Evolutionary conservation across 2,113 vertebrate species (phyloP).

Genomic region (Hippoglossus stenolepis): DNA sequence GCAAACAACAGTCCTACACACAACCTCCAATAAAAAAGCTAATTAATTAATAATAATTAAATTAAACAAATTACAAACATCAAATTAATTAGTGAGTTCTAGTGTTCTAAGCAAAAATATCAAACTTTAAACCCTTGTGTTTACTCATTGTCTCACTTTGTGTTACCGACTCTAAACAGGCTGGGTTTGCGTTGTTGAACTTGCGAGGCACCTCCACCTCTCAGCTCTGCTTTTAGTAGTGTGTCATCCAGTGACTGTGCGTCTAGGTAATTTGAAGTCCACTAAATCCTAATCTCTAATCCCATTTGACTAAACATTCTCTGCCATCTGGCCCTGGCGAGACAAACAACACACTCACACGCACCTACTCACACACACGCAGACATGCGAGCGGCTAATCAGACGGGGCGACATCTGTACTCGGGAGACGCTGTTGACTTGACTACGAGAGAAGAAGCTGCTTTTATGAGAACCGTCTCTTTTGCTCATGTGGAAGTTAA

Average conservation of each 20-base stretch:
- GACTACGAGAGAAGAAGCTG: neutral
- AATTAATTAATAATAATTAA: too few relatives aligned
- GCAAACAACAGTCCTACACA: too few relatives aligned
- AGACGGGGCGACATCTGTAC: constrained; percentile 41
- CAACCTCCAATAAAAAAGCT: too few relatives aligned
- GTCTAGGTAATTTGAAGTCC: constrained; percentile 74
- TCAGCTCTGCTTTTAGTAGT: constrained; percentile 40
- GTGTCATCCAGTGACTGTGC: constrained; percentile 76
- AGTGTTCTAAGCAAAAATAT: too few relatives aligned
- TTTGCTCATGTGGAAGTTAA: neutral
- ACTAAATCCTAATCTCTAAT: constrained; percentile 84
- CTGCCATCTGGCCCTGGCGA: constrained; percentile 79
- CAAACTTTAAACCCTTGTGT: neutral
- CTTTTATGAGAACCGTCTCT: constrained; percentile 1
- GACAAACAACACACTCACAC: constrained; percentile 49
- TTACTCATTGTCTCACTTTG: neutral
- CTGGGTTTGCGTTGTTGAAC: constrained; percentile 9
- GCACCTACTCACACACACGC: neutral
- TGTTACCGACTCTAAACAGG: neutral
- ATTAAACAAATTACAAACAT: too few relatives aligned
- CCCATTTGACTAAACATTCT: constrained; percentile 82
- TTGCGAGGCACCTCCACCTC: neutral
- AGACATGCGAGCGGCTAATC: constrained; percentile 45
- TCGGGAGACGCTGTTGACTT: constrained; percentile 9
- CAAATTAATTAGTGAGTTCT: too few relatives aligned